Base-by-base conservation (phyloP, 2,888 invertebrate species). In the Drosophila leonis region DNA sequence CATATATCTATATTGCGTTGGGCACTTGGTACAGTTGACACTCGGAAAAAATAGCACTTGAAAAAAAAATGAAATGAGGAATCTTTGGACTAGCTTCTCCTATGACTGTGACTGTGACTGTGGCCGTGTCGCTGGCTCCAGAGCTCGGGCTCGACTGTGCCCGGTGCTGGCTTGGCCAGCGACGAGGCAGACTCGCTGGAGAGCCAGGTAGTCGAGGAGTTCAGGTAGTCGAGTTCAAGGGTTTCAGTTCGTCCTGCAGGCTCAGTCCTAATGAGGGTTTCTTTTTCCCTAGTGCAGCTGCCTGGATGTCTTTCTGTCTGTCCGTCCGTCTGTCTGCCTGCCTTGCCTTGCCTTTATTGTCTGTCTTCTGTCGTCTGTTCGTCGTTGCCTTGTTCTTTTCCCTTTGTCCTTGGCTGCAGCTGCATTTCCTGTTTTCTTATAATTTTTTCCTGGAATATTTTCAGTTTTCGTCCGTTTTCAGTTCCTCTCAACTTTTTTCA, bases 71-170 rank as follows among this genome's bases (percentile, higher is more conserved):
- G n/a, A 20, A 10, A 1, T 9, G 1, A n/a, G 18, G 20, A 24
- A 2, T 48, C n/a, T 33, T 54, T 20, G 29, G 48, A 61, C 76
- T 51, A 59, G 1, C n/a, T 35, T 4, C 20, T 0, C 5, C 15
- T 31, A n/a, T n/a, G n/a, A n/a, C n/a, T n/a, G n/a, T n/a, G n/a
- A n/a, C n/a, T n/a, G n/a, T n/a, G n/a, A n/a, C n/a, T n/a, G n/a
- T n/a, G 52, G 18, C 65, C 78, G 75, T 83, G 88, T 72, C 88
- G 88, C 75, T 78, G 67, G 65, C 64, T 75, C 49, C 18, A 72
- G 65, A 63, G 72, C 56, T 80, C 13, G 27, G 12, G 68, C 54
- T 63, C 79, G 79, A 82, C 84, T 82, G 82, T 75, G 67, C 20
- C 29, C 65, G 39, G 59, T 29, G 31, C 13, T 52, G 18, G 39